These are phyloP conservation scores for Drosophila nigritarsus DNA, from an alignment of 2,888 invertebrate genomes.

Conservation along the genomic window DNA sequence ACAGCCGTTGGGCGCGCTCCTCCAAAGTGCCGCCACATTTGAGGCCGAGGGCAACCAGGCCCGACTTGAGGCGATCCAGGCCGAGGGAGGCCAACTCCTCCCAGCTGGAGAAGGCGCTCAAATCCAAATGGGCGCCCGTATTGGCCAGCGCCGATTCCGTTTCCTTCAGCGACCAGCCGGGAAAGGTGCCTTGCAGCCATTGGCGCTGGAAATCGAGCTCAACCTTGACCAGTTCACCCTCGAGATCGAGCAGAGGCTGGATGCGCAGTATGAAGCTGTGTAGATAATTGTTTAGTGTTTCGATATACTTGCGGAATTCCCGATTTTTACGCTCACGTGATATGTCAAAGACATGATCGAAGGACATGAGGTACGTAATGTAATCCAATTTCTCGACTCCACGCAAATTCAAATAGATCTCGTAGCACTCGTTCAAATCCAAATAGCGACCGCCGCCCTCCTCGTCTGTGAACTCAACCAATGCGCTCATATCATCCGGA, in stretches of 20 bases:
- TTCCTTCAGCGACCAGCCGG: constrained; percentile 99
- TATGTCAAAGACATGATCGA: constrained; percentile 98
- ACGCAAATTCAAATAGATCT: constrained; percentile 97
- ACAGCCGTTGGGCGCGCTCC: constrained; percentile 97
- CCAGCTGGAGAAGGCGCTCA: constrained; percentile 99
- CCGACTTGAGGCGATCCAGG: constrained; percentile 98
- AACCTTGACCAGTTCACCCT: constrained; percentile 91
- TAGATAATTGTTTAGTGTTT: constrained; percentile 93
- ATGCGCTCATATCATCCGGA: constrained; percentile 93
- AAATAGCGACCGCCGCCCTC: constrained; percentile 99
- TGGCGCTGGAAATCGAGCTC: constrained; percentile 92
- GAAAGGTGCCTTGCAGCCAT: constrained; percentile 95
- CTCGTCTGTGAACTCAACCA: constrained; percentile 99
- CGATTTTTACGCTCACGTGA: constrained; percentile 95
- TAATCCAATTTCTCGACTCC: constrained; percentile 99
- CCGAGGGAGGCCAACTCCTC: constrained; percentile 98
- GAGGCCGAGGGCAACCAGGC: constrained; percentile 96
- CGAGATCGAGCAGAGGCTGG: constrained; percentile 93
- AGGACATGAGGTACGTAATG: constrained; percentile 95
- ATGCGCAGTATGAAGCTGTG: constrained; percentile 93
- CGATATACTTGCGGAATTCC: constrained; percentile 94
- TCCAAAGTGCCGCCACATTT: constrained; percentile 99
- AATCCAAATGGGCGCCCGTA: constrained; percentile 97
- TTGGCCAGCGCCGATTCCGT: constrained; percentile 96
- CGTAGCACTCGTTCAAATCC: constrained; percentile 98